These are phyloP conservation scores for Agapostemon virescens DNA, from an alignment of 2,888 invertebrate species.

Conservation along the genomic window DNA sequence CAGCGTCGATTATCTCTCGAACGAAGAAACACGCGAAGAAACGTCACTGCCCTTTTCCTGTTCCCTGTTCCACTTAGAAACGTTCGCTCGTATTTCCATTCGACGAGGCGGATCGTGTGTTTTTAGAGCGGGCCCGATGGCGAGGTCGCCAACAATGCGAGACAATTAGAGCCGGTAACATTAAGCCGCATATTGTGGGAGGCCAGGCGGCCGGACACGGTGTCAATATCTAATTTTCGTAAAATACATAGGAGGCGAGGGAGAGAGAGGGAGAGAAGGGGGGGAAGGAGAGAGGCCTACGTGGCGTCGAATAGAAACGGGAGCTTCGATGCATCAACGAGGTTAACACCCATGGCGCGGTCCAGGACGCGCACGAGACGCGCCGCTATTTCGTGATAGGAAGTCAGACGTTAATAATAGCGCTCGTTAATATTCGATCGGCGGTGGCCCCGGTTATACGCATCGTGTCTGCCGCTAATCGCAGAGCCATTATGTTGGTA, in stretches of 20 bases:
- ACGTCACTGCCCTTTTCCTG: background rate
- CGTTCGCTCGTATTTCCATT: background rate
- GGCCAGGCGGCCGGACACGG: background rate
- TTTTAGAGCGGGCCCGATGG: background rate
- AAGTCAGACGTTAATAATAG: constrained; percentile 68
- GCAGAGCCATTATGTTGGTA: constrained; percentile 61
- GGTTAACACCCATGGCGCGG: constrained; percentile 27
- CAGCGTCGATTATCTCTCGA: background rate
- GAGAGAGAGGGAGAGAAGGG: background rate
- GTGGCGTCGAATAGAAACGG: background rate
- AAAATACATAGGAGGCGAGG: constrained; percentile 18
- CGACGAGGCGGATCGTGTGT: background rate
- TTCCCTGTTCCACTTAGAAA: background rate
- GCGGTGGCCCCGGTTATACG: constrained; percentile 64
- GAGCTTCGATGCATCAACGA: constrained; percentile 20
- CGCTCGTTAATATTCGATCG: constrained; percentile 73
- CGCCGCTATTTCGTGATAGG: constrained; percentile 46
- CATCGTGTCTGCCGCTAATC: constrained; percentile 67
- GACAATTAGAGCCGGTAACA: background rate
- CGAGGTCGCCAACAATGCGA: background rate
- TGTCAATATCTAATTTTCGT: constrained; percentile 41
- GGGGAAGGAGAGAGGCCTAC: background rate
- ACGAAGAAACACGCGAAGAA: background rate
- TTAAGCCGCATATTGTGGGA: background rate
- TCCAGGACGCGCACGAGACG: constrained; percentile 27